Evolutionary conservation across 1,140 invertebrate species (phyloP).

Genomic region (Macrobrachium rosenbergii): DNA sequence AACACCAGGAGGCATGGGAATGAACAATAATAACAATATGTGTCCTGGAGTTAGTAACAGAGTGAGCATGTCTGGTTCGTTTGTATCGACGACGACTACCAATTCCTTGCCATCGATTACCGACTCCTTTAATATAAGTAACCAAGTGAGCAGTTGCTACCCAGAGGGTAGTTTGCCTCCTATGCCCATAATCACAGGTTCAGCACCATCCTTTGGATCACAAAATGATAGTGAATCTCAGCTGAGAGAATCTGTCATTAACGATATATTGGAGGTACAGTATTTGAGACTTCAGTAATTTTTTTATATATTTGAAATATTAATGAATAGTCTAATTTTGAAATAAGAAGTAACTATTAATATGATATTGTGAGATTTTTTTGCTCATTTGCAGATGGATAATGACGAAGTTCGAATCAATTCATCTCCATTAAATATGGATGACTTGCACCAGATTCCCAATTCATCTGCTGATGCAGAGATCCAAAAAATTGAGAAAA

Average conservation of each 20-base stretch:
- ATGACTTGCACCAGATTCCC: conserved; percentile 33
- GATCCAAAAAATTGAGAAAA: conserved; percentile 55
- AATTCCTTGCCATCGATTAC: conserved; percentile 51
- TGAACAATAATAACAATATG: conserved; percentile 23
- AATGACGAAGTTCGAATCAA: background rate
- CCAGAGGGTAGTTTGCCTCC: conserved; percentile 56
- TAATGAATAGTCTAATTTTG: too few relatives aligned
- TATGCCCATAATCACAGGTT: conserved; percentile 45
- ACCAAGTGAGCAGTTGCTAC: conserved; percentile 45
- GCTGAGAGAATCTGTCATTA: conserved; percentile 44
- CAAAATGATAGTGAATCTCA: conserved; percentile 40
- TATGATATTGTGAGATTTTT: background rate
- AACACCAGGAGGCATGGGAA: conserved; percentile 33
- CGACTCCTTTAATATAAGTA: conserved; percentile 39
- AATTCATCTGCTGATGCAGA: conserved; percentile 45
- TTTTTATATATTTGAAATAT: background rate
- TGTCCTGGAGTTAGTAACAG: conserved; percentile 15
- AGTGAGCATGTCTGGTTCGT: conserved; percentile 27
- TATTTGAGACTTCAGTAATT: background rate
- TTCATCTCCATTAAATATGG: background rate
- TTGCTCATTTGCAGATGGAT: conserved; percentile 36
- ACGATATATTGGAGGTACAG: conserved; percentile 53
- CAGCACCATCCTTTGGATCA: conserved; percentile 12
- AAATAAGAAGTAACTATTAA: background rate
- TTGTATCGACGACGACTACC: conserved; percentile 38